Conservation (phyloP, 2,113 vertebrate species). For the Megatriorchis doriae region DNA sequence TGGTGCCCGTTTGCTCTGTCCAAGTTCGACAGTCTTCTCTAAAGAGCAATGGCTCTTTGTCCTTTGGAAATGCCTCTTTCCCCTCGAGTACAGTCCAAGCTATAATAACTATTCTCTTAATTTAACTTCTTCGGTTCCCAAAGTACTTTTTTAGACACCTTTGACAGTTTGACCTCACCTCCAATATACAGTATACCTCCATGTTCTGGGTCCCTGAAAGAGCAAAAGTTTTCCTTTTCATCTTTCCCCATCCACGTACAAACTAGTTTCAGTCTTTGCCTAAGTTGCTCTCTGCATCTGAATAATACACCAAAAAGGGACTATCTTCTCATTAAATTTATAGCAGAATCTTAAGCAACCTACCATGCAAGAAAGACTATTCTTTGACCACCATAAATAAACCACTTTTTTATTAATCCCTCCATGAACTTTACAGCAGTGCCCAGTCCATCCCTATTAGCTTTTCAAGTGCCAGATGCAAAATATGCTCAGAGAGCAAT, state of each 20-base stretch:
- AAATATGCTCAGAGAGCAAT: neutral
- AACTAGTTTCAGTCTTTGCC: neutral
- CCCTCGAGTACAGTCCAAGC: neutral
- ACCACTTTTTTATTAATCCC: neutral
- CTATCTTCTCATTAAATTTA: neutral
- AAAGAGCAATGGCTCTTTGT: neutral
- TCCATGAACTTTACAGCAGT: neutral
- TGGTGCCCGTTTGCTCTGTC: neutral
- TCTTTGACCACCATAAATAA: neutral
- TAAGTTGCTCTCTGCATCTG: neutral
- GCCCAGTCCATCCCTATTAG: neutral
- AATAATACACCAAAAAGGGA: neutral
- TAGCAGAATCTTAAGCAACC: neutral
- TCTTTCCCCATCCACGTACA: fast-evolving
- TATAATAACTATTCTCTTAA: neutral
- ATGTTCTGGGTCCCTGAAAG: neutral
- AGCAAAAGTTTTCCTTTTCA: neutral
- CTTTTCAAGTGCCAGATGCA: neutral
- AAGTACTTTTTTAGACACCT: neutral
- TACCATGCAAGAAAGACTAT: neutral
- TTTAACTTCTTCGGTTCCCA: neutral
- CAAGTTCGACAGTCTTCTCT: neutral
- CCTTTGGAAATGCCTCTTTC: neutral
- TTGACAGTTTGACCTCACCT: neutral
- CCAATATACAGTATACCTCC: neutral